A percentile compares a stretch with the other conserved stretches of the same genome.
Conservation (phyloP, 2,113 vertebrate genomes). For the Mobula birostris region DNA sequence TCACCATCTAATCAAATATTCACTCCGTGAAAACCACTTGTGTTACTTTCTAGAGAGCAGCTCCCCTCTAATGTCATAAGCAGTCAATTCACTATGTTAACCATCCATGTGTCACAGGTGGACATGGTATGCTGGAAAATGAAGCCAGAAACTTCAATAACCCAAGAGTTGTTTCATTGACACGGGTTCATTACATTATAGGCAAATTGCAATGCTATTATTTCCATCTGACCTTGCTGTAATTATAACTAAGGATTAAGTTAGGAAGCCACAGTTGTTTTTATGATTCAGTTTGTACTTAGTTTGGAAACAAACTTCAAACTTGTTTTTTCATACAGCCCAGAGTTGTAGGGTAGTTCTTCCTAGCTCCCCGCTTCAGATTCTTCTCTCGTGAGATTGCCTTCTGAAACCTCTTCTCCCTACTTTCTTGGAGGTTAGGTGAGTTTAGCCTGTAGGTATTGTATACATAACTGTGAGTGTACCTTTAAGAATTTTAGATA, state of each 20-base stretch:
- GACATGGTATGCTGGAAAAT: too few relatives aligned
- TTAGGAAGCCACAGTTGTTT: not conserved
- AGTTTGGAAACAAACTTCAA: not conserved
- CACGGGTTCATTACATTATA: not conserved
- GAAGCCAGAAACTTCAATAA: too few relatives aligned
- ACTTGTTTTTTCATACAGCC: not conserved
- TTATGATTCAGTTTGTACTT: not conserved
- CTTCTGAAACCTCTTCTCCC: not conserved
- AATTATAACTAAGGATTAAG: not conserved
- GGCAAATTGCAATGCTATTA: not conserved
- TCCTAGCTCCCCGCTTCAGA: not conserved
- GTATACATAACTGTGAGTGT: too few relatives aligned
- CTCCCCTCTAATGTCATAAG: not conserved
- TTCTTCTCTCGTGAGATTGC: not conserved
- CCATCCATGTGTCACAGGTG: not conserved
- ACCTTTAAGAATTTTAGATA: too few relatives aligned
- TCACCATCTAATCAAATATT: not conserved
- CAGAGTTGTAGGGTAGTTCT: not conserved
- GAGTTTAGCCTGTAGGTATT: not conserved
- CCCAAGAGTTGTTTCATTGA: too few relatives aligned
- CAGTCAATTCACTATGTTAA: not conserved
- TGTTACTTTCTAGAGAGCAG: not conserved
- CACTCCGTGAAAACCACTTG: not conserved
- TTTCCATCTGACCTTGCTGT: not conserved
- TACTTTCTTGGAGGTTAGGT: not conserved